Percentiles rank a stretch among this genome's conserved stretches.
These are phyloP conservation scores for Dinocampus coccinellae DNA, from an alignment of 2,888 invertebrate genomes.

Conservation along the genomic window DNA sequence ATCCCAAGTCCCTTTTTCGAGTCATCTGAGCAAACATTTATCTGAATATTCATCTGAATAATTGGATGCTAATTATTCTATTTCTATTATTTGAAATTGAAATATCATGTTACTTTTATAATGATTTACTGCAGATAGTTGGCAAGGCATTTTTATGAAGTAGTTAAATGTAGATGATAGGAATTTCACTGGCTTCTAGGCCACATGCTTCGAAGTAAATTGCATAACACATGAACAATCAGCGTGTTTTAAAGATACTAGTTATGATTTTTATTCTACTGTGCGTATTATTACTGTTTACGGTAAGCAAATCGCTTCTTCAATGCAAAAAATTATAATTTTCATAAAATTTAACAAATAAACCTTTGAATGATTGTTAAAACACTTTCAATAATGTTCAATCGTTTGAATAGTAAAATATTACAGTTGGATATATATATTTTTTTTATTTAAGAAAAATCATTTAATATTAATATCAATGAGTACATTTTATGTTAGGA, in stretches of 20 bases:
- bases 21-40: not conserved
- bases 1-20: not conserved
- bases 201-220: slow-evolving; percentile 4
- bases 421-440: not conserved
- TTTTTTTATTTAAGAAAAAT: no score
- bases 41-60: not conserved
- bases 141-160: slow-evolving; percentile 8
- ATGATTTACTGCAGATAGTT: not conserved
- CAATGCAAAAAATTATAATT: not conserved
- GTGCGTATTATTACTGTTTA: not conserved
- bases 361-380: no score
- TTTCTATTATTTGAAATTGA: not conserved
- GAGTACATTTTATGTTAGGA: no score
- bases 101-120: not conserved
- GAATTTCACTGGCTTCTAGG: slow-evolving; percentile 17
- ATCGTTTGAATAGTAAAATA: not conserved
- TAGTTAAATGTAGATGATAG: slow-evolving; percentile 18
- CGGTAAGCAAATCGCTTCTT: not conserved
- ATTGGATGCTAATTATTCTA: not conserved
- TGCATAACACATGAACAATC: slow-evolving; percentile 23
- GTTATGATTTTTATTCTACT: not conserved
- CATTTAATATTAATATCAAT: no score
- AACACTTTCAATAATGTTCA: no score
- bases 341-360: no score
- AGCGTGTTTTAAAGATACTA: slow-evolving; percentile 21